A percentile compares a stretch with the other conserved stretches of the same genome.
phyloP scores from a whole-genome alignment of 1,140 invertebrate species.

The Macrostomum lignano region DNA sequence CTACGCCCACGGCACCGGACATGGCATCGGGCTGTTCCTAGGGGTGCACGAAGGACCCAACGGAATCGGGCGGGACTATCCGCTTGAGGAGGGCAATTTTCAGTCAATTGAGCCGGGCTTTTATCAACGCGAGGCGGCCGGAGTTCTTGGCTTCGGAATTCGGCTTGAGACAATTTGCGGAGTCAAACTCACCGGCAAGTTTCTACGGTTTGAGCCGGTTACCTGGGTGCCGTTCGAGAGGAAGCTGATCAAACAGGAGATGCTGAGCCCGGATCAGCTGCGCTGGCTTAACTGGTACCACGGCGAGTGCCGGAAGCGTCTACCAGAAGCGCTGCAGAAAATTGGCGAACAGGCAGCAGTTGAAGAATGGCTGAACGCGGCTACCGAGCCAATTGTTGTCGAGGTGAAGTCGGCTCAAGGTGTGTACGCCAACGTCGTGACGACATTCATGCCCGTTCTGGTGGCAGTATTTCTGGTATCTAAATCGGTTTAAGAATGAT shows the following conservation, averaged over 20 bases:
- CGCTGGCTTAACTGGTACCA: slow-evolving; percentile 38
- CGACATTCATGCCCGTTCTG: no score
- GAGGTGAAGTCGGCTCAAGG: no score
- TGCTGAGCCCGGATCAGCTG: slow-evolving; percentile 50
- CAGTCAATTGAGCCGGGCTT: slow-evolving; percentile 43
- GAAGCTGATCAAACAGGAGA: slow-evolving; percentile 42
- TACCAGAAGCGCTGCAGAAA: no score
- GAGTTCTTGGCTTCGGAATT: slow-evolving; percentile 69
- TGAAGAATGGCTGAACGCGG: no score
- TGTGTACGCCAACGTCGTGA: no score
- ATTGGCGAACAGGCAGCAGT: no score
- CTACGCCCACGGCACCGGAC: slow-evolving; percentile 79
- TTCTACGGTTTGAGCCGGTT: slow-evolving; percentile 52
- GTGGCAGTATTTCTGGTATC: no score
- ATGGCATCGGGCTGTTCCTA: slow-evolving; percentile 70
- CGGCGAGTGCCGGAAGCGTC: no score
- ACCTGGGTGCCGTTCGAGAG: slow-evolving; percentile 73
- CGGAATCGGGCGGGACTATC: slow-evolving; percentile 32
- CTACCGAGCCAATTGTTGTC: no score
- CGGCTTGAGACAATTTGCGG: slow-evolving; percentile 46
- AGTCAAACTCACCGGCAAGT: slow-evolving; percentile 26
- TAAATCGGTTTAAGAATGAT: no score
- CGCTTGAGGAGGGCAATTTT: slow-evolving; percentile 54
- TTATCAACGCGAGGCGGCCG: slow-evolving; percentile 46
- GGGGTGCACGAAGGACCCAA: no score